Base-by-base conservation (phyloP, 1,140 invertebrate species). In the Hyphantria cunea region DNA sequence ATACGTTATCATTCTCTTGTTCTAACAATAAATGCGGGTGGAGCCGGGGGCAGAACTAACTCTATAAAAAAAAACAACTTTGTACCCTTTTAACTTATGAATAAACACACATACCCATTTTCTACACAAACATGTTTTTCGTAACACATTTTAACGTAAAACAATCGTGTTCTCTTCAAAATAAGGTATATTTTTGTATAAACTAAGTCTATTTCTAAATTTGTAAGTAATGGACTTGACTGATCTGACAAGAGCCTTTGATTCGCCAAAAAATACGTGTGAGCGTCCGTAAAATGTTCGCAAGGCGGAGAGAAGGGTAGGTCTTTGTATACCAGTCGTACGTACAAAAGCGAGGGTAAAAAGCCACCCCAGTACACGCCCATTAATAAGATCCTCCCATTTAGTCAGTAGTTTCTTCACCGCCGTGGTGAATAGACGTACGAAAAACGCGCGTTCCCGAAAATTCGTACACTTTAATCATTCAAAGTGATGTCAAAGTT, bases 361-460 rank as follows among this genome's bases (percentile, higher is more conserved):
- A 85, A 84, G 74, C 83, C 73, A 80, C 79, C 82, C 78, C 70
- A 51, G 64, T 60, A 66, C 72, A 78, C 84, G 81, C 81, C 86
- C 84, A 80, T 82, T 75, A 60, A 45, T 41, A 74, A 75, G 76
- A 78, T 81, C 86, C 80, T 82, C 86, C 86, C 78, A 78, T 76
- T 25, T 62, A 75, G 44, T 75, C 74, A 89, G 85, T 89, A 64
- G 67, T 68, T 47, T 61, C 59, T 67, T 31, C 51, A 66, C 62
- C 76, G 42, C 37, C 48, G 54, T 9, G 55, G 39, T 54, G 55
- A 53, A 66, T 74, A 84, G 72, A 79, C 58, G 66, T 55, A 15
- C 11, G 0, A 0, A 62, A 25, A 10, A 17, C 14, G 10, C 41
- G 34, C 41, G 44, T 47, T 12, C 17, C 13, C 3, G 25, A 32